phyloP scores from a whole-genome alignment of 2,797 vertebrate genomes.

The Lacerta viridis region DNA sequence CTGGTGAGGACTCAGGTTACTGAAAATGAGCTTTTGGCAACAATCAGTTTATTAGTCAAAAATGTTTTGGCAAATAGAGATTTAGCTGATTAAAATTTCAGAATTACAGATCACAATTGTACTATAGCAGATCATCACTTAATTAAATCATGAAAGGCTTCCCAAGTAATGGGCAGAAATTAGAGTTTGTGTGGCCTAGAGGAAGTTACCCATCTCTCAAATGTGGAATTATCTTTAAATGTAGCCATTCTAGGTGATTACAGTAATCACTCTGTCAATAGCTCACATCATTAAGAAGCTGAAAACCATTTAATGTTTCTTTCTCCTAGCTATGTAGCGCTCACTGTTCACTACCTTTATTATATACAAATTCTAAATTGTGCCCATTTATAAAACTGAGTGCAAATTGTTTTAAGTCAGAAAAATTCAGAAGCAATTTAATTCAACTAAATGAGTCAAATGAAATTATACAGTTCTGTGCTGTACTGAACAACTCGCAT shows the following conservation, averaged over 20 bases:
- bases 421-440: slow-evolving; percentile 40
- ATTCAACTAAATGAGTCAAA: slow-evolving; percentile 53
- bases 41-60: not conserved
- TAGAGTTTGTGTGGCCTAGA: not conserved
- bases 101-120: not conserved
- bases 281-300: slow-evolving; percentile 29
- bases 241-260: not conserved
- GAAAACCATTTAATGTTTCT: slow-evolving; percentile 43
- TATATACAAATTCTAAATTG: slow-evolving; percentile 39
- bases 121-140: slow-evolving; percentile 3
- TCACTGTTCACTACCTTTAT: slow-evolving; percentile 37
- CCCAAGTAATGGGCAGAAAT: not conserved
- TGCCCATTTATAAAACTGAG: slow-evolving; percentile 45
- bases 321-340: slow-evolving; percentile 24
- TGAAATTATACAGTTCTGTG: slow-evolving; percentile 19
- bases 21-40: slow-evolving; percentile 2
- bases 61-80: not conserved
- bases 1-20: not conserved
- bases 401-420: slow-evolving; percentile 28
- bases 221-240: not conserved
- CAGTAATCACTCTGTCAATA: not conserved
- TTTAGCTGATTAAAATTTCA: slow-evolving; percentile 17
- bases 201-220: not conserved
- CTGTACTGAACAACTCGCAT: not conserved
- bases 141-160: not conserved